Evolutionary conservation across 2,113 vertebrate genomes (phyloP), one percentile per base, ranked within the genome.

Genomic region (Todiramphus chloris): DNA sequence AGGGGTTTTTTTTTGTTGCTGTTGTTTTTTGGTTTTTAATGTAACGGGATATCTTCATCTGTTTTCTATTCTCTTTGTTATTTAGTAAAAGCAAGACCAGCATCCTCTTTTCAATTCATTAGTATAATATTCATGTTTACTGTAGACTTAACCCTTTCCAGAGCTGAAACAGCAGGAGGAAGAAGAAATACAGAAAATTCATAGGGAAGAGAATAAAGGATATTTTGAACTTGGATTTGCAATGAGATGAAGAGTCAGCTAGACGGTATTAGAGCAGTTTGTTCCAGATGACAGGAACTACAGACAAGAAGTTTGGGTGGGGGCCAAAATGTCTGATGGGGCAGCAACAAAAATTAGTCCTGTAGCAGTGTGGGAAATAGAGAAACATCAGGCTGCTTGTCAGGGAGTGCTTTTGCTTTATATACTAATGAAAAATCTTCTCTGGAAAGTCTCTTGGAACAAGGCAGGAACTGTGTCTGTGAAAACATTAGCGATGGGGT

Each of bases 321-420:
- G 35, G 51, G 78, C 95, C 94, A 96, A 43, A 93, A 66, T 24
- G 85, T 96, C 94, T 95, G 93, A 16, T 51, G 63, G 66, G 69
- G 35, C 7, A 3, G 80, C 58, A 81, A 58, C 69, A 87, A 60
- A 90, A 92, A 3, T 50, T 62, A 30, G 41, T 19, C 39, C 9
- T 87, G 53, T 10, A 33, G 43, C 35, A 69, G 79, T 1, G 13
- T 5, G 6, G 87, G 50, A 59, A 77, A 37, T 0, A 31, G 85
- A 43, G 63, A 66, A 55, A 19, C 59, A 8, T 5, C 6, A 59
- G 75, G 13, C 55, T 64, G 37, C 31, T 66, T 85, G 67, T 72
- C 43, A 76, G 39, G 68, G 66, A 58, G 31, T 11, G 35, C 50
- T 82, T 87, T 69, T 90, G 73, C 73, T 84, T 27, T 27, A 35